phyloP scores from a whole-genome alignment of 1,140 invertebrate genomes.

The Sarcophaga peregrina region DNA sequence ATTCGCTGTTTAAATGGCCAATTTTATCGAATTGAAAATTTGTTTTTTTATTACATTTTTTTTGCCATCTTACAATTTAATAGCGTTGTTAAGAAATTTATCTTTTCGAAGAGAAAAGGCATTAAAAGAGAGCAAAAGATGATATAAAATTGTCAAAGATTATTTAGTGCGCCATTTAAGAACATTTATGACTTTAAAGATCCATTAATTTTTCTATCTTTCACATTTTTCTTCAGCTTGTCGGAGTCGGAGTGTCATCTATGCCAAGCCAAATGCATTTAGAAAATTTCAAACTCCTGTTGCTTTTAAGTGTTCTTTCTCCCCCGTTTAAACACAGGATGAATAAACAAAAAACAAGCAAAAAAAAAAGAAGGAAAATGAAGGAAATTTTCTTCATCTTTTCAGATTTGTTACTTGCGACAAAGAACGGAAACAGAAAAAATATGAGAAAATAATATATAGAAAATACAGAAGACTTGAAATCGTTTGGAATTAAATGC shows the following conservation, averaged over 20 bases:
- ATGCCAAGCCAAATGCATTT: neutral
- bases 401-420: neutral
- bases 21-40: neutral
- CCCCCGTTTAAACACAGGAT: neutral
- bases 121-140: too few relatives aligned
- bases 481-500: conserved; percentile 35
- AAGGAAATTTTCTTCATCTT: conserved; percentile 17
- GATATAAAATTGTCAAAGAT: neutral
- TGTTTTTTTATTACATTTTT: neutral
- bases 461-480: neutral
- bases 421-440: neutral
- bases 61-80: neutral
- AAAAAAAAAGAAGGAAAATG: conserved; percentile 1
- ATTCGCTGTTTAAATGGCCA: too few relatives aligned
- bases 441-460: neutral
- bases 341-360: neutral
- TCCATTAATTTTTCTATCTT: neutral
- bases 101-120: too few relatives aligned
- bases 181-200: conserved; percentile 16
- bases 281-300: conserved; percentile 11
- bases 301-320: conserved; percentile 12
- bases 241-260: neutral
- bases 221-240: neutral
- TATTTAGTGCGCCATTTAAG: neutral
- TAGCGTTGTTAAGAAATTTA: neutral